A percentile compares a stretch with the other conserved stretches of the same genome.
These are phyloP conservation scores for Brachymystax lenok DNA, from an alignment of 2,797 vertebrate genomes.

Conservation along the genomic window DNA sequence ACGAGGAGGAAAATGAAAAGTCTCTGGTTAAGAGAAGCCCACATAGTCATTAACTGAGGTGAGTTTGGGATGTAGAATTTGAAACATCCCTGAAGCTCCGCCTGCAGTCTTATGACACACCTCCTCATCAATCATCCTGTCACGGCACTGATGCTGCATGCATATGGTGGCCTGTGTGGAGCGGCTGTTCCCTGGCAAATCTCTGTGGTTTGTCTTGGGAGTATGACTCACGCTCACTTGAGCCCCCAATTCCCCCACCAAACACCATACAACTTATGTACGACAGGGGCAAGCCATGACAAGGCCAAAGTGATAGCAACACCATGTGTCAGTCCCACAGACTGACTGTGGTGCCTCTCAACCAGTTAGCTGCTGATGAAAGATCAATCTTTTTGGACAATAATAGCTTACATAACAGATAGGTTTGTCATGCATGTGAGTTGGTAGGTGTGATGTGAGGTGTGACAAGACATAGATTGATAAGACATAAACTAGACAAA, in stretches of 20 bases:
- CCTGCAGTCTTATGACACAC: constrained; percentile 57
- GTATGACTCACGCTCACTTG: neutral
- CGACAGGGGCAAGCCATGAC: neutral
- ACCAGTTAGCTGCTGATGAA: neutral
- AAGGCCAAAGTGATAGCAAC: neutral
- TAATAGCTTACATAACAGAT: too few species aligned
- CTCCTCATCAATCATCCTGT: constrained; percentile 44
- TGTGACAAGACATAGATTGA: neutral
- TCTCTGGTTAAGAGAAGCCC: constrained; percentile 13
- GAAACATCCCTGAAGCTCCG: constrained; percentile 59
- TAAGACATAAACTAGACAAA: neutral
- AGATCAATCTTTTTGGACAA: neutral
- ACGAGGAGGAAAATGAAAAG: constrained; percentile 14
- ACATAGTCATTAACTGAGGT: constrained; percentile 42
- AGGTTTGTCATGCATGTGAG: too few species aligned
- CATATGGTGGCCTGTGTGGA: neutral
- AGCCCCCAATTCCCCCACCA: neutral
- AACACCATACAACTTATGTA: neutral
- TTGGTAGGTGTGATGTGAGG: too few species aligned
- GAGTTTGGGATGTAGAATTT: constrained; percentile 53
- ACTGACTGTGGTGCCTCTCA: neutral
- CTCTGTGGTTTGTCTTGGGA: neutral
- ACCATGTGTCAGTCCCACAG: neutral
- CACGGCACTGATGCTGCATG: constrained; percentile 11
- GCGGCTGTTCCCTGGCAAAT: neutral